Evolutionary conservation across 1,140 invertebrate genomes (phyloP).

Genomic region (Diorhabda elongata): DNA sequence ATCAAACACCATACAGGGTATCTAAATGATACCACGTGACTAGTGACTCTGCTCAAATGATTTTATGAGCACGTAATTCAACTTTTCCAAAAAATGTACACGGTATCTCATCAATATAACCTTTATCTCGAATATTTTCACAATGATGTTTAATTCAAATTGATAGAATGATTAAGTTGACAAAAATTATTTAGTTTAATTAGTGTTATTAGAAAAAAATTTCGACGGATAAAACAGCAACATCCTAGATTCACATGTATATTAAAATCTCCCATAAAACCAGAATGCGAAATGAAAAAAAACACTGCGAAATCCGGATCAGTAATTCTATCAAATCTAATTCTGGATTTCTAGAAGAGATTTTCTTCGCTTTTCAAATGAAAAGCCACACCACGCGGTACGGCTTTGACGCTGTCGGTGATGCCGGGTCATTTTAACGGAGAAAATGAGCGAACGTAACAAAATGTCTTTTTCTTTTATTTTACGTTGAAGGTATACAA

Average conservation of each 20-base stretch:
- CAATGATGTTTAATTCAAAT: too few species aligned
- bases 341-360: conserved; percentile 16
- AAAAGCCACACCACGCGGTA: conserved; percentile 14
- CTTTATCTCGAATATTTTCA: too few species aligned
- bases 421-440: conserved; percentile 1
- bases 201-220: too few species aligned
- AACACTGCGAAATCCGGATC: conserved; percentile 12
- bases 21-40: too few species aligned
- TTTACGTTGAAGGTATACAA: neutral
- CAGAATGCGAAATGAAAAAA: conserved; percentile 15
- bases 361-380: conserved; percentile 17
- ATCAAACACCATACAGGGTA: too few species aligned
- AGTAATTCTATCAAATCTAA: conserved; percentile 17
- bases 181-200: too few species aligned
- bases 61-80: too few species aligned
- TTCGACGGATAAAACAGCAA: neutral
- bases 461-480: conserved; percentile 1
- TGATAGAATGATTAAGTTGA: too few species aligned
- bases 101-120: too few species aligned
- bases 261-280: conserved; percentile 3
- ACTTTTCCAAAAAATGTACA: too few species aligned
- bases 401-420: conserved; percentile 2
- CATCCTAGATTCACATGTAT: neutral
- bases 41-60: too few species aligned
- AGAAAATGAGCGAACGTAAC: conserved; percentile 5